A percentile compares a stretch with the other conserved stretches of the same genome.
phyloP scores from a whole-genome alignment of 2,888 invertebrate species.

The Trichacis sp. region DNA sequence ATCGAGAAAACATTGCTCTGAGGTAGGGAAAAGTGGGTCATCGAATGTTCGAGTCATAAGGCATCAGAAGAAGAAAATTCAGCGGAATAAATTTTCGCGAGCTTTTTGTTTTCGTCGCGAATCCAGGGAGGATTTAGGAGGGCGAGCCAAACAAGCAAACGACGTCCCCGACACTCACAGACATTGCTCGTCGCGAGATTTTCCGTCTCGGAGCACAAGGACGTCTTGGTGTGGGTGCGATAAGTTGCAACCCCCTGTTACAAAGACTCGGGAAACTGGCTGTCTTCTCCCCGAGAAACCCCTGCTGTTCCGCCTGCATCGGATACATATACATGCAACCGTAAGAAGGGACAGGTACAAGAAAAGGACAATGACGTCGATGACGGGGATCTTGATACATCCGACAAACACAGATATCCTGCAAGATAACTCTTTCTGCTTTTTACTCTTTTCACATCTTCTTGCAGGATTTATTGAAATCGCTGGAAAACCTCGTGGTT shows the following conservation, averaged over 20 bases:
- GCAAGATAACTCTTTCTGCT: not conserved
- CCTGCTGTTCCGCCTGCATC: conserved; percentile 17
- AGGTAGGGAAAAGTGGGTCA: not conserved
- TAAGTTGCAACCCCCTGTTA: not conserved
- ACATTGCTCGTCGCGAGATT: too few species aligned
- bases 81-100: conserved; percentile 20
- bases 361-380: conserved; percentile 11
- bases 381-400: conserved; percentile 53
- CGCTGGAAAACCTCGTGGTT: conserved; percentile 55
- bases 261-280: not conserved
- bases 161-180: too few species aligned
- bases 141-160: not conserved
- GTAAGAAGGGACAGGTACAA: conserved; percentile 2
- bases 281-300: too few species aligned
- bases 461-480: conserved; percentile 58
- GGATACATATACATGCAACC: conserved; percentile 1
- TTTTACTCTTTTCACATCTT: conserved; percentile 28
- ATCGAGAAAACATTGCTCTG: too few species aligned
- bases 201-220: too few species aligned
- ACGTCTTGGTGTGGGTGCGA: not conserved
- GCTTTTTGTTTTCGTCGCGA: conserved; percentile 40
- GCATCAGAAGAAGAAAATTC: conserved; percentile 16
- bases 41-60: conserved; percentile 9
- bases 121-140: conserved; percentile 34
- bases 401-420: conserved; percentile 58